These are phyloP conservation scores for Rugalucina vietnamica DNA, from an alignment of 2,888 invertebrate genomes.

Conservation along the genomic window DNA sequence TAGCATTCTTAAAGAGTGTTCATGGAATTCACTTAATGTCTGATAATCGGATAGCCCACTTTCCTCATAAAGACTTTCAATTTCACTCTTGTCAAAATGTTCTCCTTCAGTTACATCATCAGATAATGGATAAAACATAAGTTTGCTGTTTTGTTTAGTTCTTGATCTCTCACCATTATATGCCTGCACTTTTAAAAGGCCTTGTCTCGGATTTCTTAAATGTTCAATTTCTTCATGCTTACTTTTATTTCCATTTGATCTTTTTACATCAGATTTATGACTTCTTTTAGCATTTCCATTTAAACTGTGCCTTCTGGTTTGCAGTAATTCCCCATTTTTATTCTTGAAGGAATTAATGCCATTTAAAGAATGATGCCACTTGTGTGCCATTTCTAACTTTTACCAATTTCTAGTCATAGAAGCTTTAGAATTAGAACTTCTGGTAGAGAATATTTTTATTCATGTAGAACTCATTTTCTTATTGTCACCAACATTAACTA, in stretches of 20 bases:
- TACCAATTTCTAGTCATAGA: not conserved
- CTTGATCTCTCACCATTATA: not conserved
- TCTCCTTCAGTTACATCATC: not conserved
- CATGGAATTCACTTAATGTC: not conserved
- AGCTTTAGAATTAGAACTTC: not conserved
- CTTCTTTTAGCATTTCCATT: not conserved
- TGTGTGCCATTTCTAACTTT: not conserved
- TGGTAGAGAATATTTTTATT: constrained; percentile 2
- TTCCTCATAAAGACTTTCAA: not conserved
- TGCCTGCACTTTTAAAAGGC: too few relatives aligned
- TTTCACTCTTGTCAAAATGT: not conserved
- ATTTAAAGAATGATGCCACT: not conserved
- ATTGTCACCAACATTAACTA: not conserved
- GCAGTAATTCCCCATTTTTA: not conserved
- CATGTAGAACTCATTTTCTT: not conserved
- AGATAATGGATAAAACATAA: not conserved
- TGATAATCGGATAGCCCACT: not conserved
- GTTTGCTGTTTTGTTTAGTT: not conserved
- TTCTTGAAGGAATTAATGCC: not conserved
- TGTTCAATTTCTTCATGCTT: not conserved
- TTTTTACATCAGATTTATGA: not conserved
- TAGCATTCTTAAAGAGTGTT: not conserved
- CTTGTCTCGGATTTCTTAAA: too few relatives aligned
- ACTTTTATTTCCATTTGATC: not conserved
- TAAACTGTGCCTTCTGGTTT: not conserved